These are phyloP conservation scores for Cephalopachus bancanus DNA, from an alignment of 2,797 vertebrate species.

Conservation along the genomic window DNA sequence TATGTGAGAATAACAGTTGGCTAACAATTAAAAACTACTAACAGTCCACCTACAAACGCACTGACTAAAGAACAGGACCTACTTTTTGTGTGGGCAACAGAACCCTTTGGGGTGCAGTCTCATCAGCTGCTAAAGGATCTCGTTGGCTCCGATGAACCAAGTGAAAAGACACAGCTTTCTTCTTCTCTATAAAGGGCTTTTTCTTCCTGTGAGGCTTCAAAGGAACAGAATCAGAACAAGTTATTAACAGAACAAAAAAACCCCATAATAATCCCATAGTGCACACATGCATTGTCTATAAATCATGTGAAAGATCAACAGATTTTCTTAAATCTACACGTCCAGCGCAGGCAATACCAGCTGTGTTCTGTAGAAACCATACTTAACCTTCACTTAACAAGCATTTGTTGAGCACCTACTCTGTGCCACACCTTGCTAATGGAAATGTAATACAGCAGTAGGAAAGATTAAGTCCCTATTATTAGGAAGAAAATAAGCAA, in stretches of 20 bases:
- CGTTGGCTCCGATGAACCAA: slow-evolving; percentile 98
- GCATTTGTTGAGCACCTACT: neutral
- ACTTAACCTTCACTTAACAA: neutral
- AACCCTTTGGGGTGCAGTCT: slow-evolving; percentile 97
- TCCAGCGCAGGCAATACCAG: neutral
- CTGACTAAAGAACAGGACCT: neutral
- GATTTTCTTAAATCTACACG: neutral
- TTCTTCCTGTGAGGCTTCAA: slow-evolving; percentile 97
- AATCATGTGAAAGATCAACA: neutral
- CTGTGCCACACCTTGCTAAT: neutral
- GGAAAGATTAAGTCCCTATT: neutral
- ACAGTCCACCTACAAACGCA: neutral
- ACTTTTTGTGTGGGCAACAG: slow-evolving; percentile 93
- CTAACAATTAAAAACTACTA: neutral
- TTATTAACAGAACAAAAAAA: neutral
- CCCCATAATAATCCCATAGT: neutral
- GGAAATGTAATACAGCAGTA: neutral
- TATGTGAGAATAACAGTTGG: neutral
- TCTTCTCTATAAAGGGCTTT: slow-evolving; percentile 98
- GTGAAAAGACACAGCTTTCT: slow-evolving; percentile 97
- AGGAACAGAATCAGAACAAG: slow-evolving; percentile 55
- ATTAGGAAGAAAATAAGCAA: neutral
- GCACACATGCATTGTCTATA: neutral
- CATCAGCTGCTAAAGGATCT: slow-evolving; percentile 96
- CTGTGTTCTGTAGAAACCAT: neutral